Evolutionary conservation across 2,113 vertebrate genomes (phyloP), one percentile per base, ranked within the genome.

Genomic region (Grammomys surdaster): DNA sequence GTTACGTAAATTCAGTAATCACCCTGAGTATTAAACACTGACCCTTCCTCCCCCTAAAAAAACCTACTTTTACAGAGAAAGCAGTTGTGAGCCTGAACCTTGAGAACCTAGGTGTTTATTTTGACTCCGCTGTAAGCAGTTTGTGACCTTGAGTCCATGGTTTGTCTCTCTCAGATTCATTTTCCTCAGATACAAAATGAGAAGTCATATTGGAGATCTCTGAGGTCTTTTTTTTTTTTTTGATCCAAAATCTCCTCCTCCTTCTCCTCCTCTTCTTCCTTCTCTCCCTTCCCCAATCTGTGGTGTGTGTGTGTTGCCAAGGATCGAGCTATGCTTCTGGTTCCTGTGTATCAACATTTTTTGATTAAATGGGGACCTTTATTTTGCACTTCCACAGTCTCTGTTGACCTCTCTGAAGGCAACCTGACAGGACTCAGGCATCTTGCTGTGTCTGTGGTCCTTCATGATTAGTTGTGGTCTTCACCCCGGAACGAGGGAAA

Each of bases 141-240:
- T 40, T 65, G 20, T 93, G 82, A 86, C 65, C 92, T 89, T 58
- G 67, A 58, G 77, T 24, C 88, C 56, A 26, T 81, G 67, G 48
- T 73, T 95, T 13, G 43, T 77, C 4, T 95, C 36, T 89, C 24
- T 48, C 31, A 87, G 67, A 24, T 33, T 92, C 22, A n/a, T 69
- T 95, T 94, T 88, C 43, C 36, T 97, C 54, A 54, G 20, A 16
- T 82, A 26, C 48, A 82, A 69, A 76, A 70, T 73, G 46, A 78
- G 84, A 43, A 33, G 2, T 91, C 80, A 75, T 19, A 82, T 24
- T 95, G 63, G 7, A 78, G 54, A 20, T 86, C 16, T 88, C 7
- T 80, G 58, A 89, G 28, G 3, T 43, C 20, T 40, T 40, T 40
- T 40, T 40, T 40, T n/a, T 19, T 56, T 72, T 92, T 3, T 84